Percentiles rank a stretch among this genome's conserved stretches.
phyloP scores from a whole-genome alignment of 2,888 invertebrate species.

The Acrobasis suavella region DNA sequence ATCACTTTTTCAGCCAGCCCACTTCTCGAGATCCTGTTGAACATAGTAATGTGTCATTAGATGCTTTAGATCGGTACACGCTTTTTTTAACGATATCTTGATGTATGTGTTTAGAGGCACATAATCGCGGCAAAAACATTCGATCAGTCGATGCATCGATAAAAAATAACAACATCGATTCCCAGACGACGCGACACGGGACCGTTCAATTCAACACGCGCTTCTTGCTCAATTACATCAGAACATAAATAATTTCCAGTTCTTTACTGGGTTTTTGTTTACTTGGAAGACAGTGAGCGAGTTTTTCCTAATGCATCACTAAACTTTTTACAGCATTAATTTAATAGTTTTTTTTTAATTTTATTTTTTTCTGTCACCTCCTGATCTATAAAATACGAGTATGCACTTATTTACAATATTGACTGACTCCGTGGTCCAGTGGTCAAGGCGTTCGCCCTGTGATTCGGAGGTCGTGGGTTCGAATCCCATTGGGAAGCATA shows the following conservation, averaged over 20 bases:
- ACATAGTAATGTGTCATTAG: conserved; percentile 20
- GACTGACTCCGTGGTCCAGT: too few species aligned
- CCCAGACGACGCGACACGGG: conserved; percentile 28
- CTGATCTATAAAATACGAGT: too few species aligned
- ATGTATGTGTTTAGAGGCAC: conserved; percentile 23
- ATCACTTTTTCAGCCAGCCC: conserved; percentile 15
- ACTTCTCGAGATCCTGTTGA: conserved; percentile 15
- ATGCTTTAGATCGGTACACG: conserved; percentile 17
- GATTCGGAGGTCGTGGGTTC: too few species aligned
- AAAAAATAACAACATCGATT: conserved; percentile 31
- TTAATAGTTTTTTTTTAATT: too few species aligned
- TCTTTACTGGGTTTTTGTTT: conserved; percentile 13
- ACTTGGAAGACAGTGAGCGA: background rate
- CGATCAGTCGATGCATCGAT: conserved; percentile 30
- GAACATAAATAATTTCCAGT: conserved; percentile 23
- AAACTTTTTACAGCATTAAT: too few species aligned
- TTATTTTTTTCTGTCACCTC: too few species aligned
- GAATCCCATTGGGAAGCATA: too few species aligned
- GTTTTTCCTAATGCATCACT: too few species aligned
- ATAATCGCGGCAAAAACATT: conserved; percentile 30
- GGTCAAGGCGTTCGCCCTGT: too few species aligned
- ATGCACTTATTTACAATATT: too few species aligned
- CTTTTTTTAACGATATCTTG: conserved; percentile 11
- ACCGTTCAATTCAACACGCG: conserved; percentile 27
- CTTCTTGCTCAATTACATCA: conserved; percentile 30